Evolutionary conservation across 2,888 invertebrate species (phyloP).

Genomic region (Malthinus flaveolus): DNA sequence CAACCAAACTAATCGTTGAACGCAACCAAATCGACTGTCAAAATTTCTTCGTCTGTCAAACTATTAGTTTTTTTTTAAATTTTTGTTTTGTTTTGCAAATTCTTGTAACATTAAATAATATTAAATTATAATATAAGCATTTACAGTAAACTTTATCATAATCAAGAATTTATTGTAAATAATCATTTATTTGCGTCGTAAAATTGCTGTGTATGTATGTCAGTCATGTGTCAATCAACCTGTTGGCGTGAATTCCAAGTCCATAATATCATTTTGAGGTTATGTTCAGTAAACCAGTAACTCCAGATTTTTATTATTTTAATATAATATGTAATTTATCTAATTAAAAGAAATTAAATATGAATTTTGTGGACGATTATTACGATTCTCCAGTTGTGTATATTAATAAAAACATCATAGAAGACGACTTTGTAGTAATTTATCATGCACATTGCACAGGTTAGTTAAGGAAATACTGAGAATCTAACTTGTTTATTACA

Average conservation of each 20-base stretch:
- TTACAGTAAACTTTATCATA: too few species aligned
- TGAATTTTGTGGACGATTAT: slow-evolving; percentile 46
- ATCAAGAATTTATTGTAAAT: background rate
- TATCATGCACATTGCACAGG: slow-evolving; percentile 36
- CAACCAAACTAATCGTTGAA: too few species aligned
- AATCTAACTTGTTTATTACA: background rate
- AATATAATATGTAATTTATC: slow-evolving; percentile 5
- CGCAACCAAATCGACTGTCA: too few species aligned
- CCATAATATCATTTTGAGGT: background rate
- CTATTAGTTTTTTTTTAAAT: too few species aligned
- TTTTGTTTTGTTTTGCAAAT: too few species aligned
- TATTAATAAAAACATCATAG: slow-evolving; percentile 23
- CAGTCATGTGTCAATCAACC: too few species aligned
- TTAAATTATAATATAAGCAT: too few species aligned
- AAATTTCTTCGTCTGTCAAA: too few species aligned
- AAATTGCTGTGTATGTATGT: background rate
- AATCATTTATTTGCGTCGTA: background rate
- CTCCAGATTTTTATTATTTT: background rate
- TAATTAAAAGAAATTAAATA: slow-evolving; percentile 14
- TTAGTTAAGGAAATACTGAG: slow-evolving; percentile 25
- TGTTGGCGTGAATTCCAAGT: too few species aligned
- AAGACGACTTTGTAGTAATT: slow-evolving; percentile 37
- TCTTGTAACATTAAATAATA: too few species aligned
- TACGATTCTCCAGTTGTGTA: slow-evolving; percentile 30
- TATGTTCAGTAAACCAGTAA: background rate